These are phyloP conservation scores for Martes martes DNA, from an alignment of 2,113 vertebrate genomes.

Conservation along the genomic window DNA sequence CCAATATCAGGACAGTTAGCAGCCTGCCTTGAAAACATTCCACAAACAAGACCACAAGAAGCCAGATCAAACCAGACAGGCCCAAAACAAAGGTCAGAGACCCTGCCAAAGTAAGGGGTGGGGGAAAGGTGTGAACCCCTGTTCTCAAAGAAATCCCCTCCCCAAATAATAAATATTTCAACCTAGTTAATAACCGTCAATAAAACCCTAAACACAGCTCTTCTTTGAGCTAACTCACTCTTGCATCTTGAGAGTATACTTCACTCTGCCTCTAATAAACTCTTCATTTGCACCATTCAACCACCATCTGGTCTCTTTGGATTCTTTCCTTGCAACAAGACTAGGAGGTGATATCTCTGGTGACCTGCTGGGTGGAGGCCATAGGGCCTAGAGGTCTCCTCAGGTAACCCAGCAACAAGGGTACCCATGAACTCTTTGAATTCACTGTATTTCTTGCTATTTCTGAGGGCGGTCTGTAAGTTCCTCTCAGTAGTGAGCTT, in stretches of 20 bases:
- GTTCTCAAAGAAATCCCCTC: background rate
- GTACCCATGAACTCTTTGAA: background rate
- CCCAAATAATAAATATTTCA: background rate
- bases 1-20: background rate
- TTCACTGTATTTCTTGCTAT: background rate
- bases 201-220: background rate
- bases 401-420: background rate
- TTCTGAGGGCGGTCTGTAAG: background rate
- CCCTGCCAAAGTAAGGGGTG: background rate
- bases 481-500: background rate
- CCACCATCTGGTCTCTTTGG: background rate
- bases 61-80: background rate
- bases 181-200: background rate
- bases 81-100: background rate
- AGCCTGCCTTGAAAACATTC: background rate
- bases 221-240: background rate
- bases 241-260: background rate
- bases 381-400: background rate
- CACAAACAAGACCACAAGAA: background rate
- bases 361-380: background rate
- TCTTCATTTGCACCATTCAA: background rate
- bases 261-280: background rate
- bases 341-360: background rate
- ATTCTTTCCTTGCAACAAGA: background rate
- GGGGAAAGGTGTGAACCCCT: background rate